A percentile compares a stretch with the other conserved stretches of the same genome.
These are phyloP conservation scores for Dermolepida albohirtum DNA, from an alignment of 2,888 invertebrate species.

Conservation along the genomic window DNA sequence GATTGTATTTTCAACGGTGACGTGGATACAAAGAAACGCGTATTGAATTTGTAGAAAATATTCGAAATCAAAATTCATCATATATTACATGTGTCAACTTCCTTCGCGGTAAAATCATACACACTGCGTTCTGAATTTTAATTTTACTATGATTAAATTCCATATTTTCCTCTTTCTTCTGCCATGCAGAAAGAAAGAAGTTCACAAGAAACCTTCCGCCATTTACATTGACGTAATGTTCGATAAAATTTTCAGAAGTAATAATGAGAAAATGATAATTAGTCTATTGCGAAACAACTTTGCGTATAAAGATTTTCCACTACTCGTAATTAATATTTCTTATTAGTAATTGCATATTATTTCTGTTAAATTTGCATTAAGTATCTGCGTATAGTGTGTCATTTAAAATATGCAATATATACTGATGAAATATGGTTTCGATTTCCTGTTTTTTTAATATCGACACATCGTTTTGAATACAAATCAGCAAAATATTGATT, in stretches of 20 bases:
- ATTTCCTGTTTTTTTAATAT: constrained; percentile 32
- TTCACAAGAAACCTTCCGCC: too few relatives aligned
- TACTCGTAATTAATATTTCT: too few relatives aligned
- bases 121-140: constrained; percentile 49
- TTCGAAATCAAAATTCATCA: constrained; percentile 40
- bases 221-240: too few relatives aligned
- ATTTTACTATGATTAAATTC: constrained; percentile 36
- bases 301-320: too few relatives aligned
- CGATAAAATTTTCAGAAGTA: too few relatives aligned
- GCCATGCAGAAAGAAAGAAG: too few relatives aligned
- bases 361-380: too few relatives aligned
- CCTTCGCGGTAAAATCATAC: constrained; percentile 47
- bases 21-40: constrained; percentile 13
- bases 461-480: background rate
- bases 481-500: constrained; percentile 25
- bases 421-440: constrained; percentile 19
- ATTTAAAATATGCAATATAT: too few relatives aligned
- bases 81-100: constrained; percentile 45
- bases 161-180: constrained; percentile 7
- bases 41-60: constrained; percentile 33
- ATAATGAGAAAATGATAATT: too few relatives aligned
- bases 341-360: too few relatives aligned
- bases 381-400: too few relatives aligned
- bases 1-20: background rate
- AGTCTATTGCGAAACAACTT: too few relatives aligned